Evolutionary conservation across 2,113 vertebrate species (phyloP).

Genomic region (Nothoprocta perdicaria): DNA sequence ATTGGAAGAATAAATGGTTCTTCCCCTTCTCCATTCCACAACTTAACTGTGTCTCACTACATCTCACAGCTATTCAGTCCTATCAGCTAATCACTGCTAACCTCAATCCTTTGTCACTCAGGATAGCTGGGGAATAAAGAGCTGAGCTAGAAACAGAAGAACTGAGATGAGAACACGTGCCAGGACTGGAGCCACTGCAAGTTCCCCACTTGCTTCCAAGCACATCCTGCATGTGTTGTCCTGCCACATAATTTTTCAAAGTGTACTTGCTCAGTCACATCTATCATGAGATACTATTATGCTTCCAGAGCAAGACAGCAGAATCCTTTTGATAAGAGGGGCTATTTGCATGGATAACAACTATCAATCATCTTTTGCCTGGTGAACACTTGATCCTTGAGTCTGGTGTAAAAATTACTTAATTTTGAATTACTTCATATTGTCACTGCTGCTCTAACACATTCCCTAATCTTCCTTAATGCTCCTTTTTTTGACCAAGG

Average conservation of each 20-base stretch:
- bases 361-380: not conserved
- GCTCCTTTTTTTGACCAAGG: not conserved
- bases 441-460: not conserved
- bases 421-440: not conserved
- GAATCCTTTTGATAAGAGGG: not conserved
- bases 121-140: not conserved
- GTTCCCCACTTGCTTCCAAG: not conserved
- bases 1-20: not conserved
- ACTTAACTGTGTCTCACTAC: not conserved
- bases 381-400: not conserved
- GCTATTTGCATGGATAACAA: not conserved
- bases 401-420: not conserved
- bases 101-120: not conserved
- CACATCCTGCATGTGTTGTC: not conserved
- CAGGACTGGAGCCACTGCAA: not conserved
- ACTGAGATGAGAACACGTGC: rapidly evolving
- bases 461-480: not conserved
- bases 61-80: not conserved
- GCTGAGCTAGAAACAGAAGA: not conserved
- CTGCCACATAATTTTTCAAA: not conserved
- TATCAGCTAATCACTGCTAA: not conserved
- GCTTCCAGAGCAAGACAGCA: not conserved
- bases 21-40: not conserved
- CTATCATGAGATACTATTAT: not conserved
- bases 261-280: not conserved